Base-by-base conservation (phyloP, 2,888 invertebrate genomes). In the Oasisia sp. region DNA sequence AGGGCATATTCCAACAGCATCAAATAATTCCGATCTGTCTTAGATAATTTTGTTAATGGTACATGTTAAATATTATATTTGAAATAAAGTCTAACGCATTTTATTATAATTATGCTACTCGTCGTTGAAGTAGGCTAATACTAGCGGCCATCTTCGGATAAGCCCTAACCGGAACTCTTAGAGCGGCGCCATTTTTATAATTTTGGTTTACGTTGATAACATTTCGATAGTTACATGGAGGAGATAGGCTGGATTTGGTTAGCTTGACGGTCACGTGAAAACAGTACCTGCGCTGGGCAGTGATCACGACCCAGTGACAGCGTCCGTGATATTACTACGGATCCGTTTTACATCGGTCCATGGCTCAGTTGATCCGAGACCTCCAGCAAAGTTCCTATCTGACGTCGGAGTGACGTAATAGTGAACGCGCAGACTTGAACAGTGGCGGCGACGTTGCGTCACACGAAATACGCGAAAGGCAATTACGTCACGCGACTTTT, bases 341-440 rank as follows among this genome's bases (percentile, higher is more conserved):
- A 74, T 74, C 74, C 74, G 74, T 27, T 74, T n/a, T 74, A 74
- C 74, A 74, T 74, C 27, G 74, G 74, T 19, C 74, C 74, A 74
- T 74, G 74, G 74, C 74, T 19, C 74, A 74, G 74, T 74, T n/a
- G 74, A 19, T 27, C 74, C 74, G 74, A 74, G 74, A 74, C 74
- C 74, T n/a, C 74, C 74, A 74, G 74, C 74, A 74, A 7, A 27
- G 74, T 74, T 74, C 27, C 74, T 74, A 74, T 74, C 27, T 74
- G 74, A 74, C 74, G 74, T 74, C 19, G 74, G 74, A 27, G 74
- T 74, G 74, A 74, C 74, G 74, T 74, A 74, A 74, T 74, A 74
- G 74, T 74, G 27, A 74, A 74, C n/a, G 74, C 74, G 74, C 74
- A n/a, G 27, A 74, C 19, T 74, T 74, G 27, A 74, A 74, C 74